Percentiles rank a stretch among this genome's conserved stretches.
phyloP scores from a whole-genome alignment of 2,113 vertebrate species.

The Aegithalos caudatus region DNA sequence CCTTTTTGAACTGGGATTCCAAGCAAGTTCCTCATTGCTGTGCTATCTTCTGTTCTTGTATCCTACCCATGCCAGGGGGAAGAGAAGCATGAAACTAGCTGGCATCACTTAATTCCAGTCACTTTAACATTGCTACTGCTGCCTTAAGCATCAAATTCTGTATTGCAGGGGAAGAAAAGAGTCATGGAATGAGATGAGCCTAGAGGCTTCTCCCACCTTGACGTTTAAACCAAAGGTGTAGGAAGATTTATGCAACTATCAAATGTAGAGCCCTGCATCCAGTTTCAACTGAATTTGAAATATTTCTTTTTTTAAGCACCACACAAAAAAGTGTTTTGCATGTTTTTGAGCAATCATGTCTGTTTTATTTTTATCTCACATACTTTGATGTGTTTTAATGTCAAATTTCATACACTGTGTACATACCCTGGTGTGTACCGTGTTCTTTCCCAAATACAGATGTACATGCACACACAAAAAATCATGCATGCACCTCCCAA shows the following conservation, averaged over 20 bases:
- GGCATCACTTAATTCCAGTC: not conserved
- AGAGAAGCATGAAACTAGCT: not conserved
- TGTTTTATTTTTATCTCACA: not conserved
- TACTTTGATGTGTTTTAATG: not conserved
- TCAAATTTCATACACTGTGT: not conserved
- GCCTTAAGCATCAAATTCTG: not conserved
- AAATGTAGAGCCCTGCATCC: not conserved
- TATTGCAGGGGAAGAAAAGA: not conserved
- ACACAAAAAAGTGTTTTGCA: not conserved
- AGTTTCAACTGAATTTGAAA: not conserved
- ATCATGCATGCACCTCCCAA: rapidly evolving
- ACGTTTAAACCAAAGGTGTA: not conserved
- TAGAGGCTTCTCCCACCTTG: not conserved
- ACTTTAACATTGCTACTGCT: not conserved
- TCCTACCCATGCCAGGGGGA: not conserved
- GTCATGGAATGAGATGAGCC: not conserved
- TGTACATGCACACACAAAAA: not conserved
- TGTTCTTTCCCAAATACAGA: not conserved
- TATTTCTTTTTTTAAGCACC: not conserved
- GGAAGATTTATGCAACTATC: not conserved
- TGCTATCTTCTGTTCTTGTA: not conserved
- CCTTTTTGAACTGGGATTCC: not conserved
- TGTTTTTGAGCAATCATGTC: not conserved
- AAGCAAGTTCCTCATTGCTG: not conserved
- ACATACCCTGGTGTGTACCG: rapidly evolving